Evolutionary conservation across 2,113 vertebrate species (phyloP).

Genomic region (Lichenostomus cassidix): DNA sequence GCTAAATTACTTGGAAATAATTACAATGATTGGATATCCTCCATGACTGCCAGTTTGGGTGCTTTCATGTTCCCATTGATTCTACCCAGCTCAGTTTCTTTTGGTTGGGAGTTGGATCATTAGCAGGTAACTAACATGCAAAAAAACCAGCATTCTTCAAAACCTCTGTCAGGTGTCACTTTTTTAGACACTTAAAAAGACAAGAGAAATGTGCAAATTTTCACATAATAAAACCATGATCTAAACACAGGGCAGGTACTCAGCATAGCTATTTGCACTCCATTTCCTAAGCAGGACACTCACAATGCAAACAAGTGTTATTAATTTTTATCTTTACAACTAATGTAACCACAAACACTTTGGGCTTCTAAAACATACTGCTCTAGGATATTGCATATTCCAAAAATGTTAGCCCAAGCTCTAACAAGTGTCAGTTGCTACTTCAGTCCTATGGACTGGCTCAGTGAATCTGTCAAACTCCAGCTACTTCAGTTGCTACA

Average conservation of each 20-base stretch:
- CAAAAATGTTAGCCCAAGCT: neutral
- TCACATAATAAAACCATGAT: neutral
- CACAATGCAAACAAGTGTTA: neutral
- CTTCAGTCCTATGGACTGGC: neutral
- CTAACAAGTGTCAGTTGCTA: neutral
- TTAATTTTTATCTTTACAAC: neutral
- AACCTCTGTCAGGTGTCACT: neutral
- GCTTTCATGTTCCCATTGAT: neutral
- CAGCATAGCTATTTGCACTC: neutral
- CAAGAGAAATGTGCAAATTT: neutral
- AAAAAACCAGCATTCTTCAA: neutral
- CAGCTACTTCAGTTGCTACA: neutral
- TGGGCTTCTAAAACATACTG: neutral
- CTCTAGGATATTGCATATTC: neutral
- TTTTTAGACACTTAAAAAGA: neutral
- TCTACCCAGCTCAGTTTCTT: neutral
- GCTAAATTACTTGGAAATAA: constrained; percentile 61
- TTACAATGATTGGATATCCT: constrained; percentile 10
- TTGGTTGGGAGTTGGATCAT: neutral
- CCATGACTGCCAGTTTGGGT: constrained; percentile 1
- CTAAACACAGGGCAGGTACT: neutral
- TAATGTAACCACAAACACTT: neutral
- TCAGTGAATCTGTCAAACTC: neutral
- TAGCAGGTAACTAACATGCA: neutral
- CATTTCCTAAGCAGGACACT: neutral